These are phyloP conservation scores for Corella eumyota DNA, from an alignment of 23 tunicate genomes.

Conservation along the genomic window DNA sequence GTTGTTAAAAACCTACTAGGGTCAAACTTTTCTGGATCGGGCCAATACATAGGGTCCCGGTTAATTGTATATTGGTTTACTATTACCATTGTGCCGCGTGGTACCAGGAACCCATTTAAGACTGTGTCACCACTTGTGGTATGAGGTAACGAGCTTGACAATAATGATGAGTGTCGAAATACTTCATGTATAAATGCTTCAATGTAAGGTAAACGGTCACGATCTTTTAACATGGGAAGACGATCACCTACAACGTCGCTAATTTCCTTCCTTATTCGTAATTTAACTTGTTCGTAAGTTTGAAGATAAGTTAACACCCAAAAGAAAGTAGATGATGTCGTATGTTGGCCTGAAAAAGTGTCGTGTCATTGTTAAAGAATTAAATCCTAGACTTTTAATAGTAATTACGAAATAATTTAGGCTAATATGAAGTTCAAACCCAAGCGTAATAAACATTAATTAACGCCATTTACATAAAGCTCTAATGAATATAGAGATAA, in stretches of 20 bases:
- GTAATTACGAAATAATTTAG: too few species aligned
- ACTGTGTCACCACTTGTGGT: constrained; percentile 10
- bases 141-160: constrained; percentile 35
- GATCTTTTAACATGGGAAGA: constrained; percentile 26
- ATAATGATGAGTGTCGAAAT: constrained; percentile 27
- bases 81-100: constrained; percentile 36
- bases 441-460: too few species aligned
- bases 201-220: constrained; percentile 20
- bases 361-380: too few species aligned
- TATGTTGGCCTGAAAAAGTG: background rate
- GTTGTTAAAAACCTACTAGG: constrained; percentile 27
- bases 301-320: constrained; percentile 2
- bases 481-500: too few species aligned
- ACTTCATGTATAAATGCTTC: constrained; percentile 40
- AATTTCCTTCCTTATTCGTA: constrained; percentile 16
- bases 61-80: constrained; percentile 36
- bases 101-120: constrained; percentile 13
- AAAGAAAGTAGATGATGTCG: constrained; percentile 1
- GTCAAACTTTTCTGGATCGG: constrained; percentile 24
- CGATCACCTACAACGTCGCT: constrained; percentile 19
- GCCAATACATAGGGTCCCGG: constrained; percentile 21
- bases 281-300: constrained; percentile 13
- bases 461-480: too few species aligned
- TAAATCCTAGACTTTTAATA: too few species aligned
- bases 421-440: too few species aligned